phyloP scores from a whole-genome alignment of 2,888 invertebrate species.

The Crioceris asparagi region DNA sequence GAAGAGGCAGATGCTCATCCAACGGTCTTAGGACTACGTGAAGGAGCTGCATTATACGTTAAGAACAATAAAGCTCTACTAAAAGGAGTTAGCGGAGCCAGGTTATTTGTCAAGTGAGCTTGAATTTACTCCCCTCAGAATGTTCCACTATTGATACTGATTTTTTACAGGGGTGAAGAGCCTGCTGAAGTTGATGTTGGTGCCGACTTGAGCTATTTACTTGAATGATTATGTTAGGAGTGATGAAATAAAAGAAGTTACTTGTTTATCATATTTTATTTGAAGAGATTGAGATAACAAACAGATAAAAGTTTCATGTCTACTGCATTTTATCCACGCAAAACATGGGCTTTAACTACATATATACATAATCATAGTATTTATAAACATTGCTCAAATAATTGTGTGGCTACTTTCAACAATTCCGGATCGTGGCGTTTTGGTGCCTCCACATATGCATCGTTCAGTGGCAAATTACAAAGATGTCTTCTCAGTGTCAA shows the following conservation, averaged over 20 bases:
- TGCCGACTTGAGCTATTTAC: constrained; percentile 51
- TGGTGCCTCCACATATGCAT: constrained; percentile 38
- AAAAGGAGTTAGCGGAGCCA: constrained; percentile 52
- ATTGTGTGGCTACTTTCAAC: constrained; percentile 32
- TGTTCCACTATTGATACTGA: too few relatives aligned
- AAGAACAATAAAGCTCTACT: constrained; percentile 47
- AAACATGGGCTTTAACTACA: too few relatives aligned
- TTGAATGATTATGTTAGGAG: too few relatives aligned
- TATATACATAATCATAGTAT: too few relatives aligned
- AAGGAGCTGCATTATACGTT: constrained; percentile 57
- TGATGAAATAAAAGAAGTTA: too few relatives aligned
- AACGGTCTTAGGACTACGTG: constrained; percentile 59
- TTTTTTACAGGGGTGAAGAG: constrained; percentile 41
- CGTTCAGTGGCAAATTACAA: constrained; percentile 56
- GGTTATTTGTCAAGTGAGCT: constrained; percentile 54
- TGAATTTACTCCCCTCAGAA: constrained; percentile 1
- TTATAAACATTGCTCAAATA: constrained; percentile 34
- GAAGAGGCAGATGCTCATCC: constrained; percentile 46
- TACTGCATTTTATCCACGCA: too few relatives aligned
- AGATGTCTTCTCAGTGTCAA: constrained; percentile 60
- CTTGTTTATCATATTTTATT: too few relatives aligned
- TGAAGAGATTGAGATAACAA: too few relatives aligned
- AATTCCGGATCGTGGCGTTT: constrained; percentile 36
- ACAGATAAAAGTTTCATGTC: too few relatives aligned
- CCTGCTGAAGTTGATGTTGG: constrained; percentile 45